phyloP scores from a whole-genome alignment of 1,140 invertebrate genomes.

The Ridgeia piscesae region DNA sequence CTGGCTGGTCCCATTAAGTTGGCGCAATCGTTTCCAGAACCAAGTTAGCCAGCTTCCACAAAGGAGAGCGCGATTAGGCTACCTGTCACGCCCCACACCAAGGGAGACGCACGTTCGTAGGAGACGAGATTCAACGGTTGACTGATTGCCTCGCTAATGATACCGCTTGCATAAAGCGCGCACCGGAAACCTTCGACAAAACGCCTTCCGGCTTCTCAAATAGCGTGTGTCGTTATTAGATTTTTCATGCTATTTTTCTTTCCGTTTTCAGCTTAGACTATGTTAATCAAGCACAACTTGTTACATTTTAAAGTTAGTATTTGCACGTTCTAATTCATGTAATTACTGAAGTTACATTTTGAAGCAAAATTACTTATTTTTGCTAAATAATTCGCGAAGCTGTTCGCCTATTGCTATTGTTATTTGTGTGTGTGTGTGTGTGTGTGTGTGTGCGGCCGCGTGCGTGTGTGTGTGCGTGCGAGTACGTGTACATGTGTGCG shows the following conservation, averaged over 20 bases:
- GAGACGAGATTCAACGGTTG: neutral
- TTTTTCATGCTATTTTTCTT: neutral
- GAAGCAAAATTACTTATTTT: neutral
- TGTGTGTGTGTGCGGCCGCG: neutral
- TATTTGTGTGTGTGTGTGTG: too few species aligned
- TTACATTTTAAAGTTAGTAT: neutral
- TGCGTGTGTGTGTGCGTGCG: too few species aligned
- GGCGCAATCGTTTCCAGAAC: neutral
- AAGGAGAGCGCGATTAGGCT: neutral
- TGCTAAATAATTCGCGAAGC: neutral
- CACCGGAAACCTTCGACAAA: neutral
- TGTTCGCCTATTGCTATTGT: too few species aligned
- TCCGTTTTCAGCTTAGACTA: neutral
- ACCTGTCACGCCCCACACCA: neutral
- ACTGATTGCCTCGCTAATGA: neutral
- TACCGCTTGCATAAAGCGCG: neutral
- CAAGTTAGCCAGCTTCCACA: neutral
- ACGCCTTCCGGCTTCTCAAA: neutral
- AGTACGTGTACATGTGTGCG: too few species aligned
- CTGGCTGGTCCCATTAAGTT: neutral
- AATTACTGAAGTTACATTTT: neutral
- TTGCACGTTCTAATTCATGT: neutral
- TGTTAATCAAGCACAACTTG: neutral
- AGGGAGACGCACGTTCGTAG: neutral
- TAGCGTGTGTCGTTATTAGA: neutral